Evolutionary conservation across 2,113 vertebrate species (phyloP).

Genomic region (Xiphophorus maculatus): DNA sequence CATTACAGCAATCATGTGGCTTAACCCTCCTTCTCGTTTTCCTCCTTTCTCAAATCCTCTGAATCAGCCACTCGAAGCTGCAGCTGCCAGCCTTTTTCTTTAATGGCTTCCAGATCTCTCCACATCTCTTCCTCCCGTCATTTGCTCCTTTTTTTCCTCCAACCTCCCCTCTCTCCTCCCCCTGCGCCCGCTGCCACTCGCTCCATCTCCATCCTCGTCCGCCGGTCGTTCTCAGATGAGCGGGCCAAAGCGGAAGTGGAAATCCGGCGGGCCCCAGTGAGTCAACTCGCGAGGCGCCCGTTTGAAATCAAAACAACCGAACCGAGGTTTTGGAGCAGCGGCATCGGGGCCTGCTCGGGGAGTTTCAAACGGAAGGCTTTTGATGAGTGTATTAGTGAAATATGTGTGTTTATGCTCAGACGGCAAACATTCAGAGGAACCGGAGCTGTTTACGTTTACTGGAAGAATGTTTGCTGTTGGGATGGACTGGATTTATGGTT

Average conservation of each 20-base stretch:
- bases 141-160: constrained; percentile 21
- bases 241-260: constrained; percentile 76
- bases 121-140: constrained; percentile 39
- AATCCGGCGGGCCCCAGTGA: constrained; percentile 71
- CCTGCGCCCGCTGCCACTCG: too few relatives aligned
- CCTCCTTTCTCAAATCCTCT: constrained; percentile 46
- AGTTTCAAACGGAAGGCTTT: constrained; percentile 62
- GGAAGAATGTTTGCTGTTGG: constrained; percentile 60
- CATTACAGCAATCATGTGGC: constrained; percentile 67
- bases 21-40: constrained; percentile 32
- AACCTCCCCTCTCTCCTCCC: too few relatives aligned
- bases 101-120: constrained; percentile 78
- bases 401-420: constrained; percentile 58
- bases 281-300: constrained; percentile 60
- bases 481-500: constrained; percentile 19
- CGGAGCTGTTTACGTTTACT: constrained; percentile 70
- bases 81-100: constrained; percentile 65
- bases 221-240: constrained; percentile 42
- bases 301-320: constrained; percentile 67
- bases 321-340: constrained; percentile 41
- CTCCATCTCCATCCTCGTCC: constrained; percentile 44
- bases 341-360: constrained; percentile 35
- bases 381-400: constrained; percentile 71
- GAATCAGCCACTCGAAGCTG: constrained; percentile 70
- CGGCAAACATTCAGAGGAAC: constrained; percentile 48